These are phyloP conservation scores for Frieseomelitta varia DNA, from an alignment of 1,140 invertebrate genomes.

Conservation along the genomic window DNA sequence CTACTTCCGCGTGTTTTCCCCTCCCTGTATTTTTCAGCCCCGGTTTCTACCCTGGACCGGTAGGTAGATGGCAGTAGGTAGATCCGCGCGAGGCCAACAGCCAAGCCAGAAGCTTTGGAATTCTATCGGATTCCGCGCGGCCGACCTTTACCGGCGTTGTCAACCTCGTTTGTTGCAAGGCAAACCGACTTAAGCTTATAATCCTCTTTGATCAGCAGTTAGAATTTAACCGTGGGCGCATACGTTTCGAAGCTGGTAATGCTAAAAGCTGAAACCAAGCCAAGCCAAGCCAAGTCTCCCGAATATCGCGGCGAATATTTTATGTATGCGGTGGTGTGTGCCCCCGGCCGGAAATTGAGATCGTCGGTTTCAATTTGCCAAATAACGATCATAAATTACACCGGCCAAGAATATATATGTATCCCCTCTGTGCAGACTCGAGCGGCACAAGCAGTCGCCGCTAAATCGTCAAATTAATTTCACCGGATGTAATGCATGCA, in stretches of 20 bases:
- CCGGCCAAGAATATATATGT: background rate
- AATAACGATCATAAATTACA: conserved; percentile 52
- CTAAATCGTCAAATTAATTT: conserved; percentile 15
- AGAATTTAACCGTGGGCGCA: conserved; percentile 44
- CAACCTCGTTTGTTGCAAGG: background rate
- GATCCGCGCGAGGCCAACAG: no score
- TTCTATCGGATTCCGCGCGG: background rate
- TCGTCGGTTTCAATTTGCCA: conserved; percentile 45
- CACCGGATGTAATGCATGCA: no score
- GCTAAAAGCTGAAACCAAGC: conserved; percentile 55
- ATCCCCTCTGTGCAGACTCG: background rate
- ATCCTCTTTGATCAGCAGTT: conserved; percentile 57
- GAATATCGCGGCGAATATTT: conserved; percentile 39
- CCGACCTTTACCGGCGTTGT: background rate
- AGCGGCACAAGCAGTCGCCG: background rate
- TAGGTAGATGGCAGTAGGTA: background rate
- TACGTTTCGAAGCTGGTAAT: conserved; percentile 53
- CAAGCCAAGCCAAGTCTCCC: conserved; percentile 37
- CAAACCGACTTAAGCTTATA: conserved; percentile 41
- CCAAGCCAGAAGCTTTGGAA: background rate
- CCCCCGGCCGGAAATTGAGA: conserved; percentile 31
- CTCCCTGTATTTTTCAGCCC: background rate
- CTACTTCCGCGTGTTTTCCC: no score
- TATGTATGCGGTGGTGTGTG: conserved; percentile 36
- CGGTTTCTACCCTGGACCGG: background rate